Base-by-base conservation (phyloP, 2,888 invertebrate species). In the Polydrusus tereticollis region DNA sequence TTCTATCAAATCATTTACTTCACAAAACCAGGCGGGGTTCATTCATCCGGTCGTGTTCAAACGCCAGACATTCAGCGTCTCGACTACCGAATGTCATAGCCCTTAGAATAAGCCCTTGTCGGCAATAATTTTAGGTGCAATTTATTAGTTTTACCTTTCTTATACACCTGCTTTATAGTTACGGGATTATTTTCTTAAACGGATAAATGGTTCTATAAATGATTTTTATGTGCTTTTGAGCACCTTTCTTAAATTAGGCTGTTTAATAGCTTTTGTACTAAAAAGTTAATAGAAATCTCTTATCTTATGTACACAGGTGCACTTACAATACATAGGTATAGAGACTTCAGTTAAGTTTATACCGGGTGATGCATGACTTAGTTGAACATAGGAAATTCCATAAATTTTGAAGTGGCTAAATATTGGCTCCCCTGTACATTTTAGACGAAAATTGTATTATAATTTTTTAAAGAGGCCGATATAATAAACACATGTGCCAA, bases 61-160 rank as follows among this genome's bases (percentile, higher is more conserved):
- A 26, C 43, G 33, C 20, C 62, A 62, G 62, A 26, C 60, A 14
- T 23, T 43, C 41, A 23, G 47, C 47, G 62, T 62, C 62, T 47
- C 62, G 62, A 45, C 62, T 47, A 33, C 45, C 43, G 47, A 47
- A 62, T 62, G 60, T 43, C 60, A 43, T 60, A 43, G 60, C 60
- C 60, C 60, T 60, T 14, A 3, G 26, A 6, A 16, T 23, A 18
- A 45, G 47, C 18, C 47, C 62, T 29, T 45, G 29, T 18, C 26
- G 23, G 20, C 12, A 47, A 33, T 62, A 33, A 55, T 29, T 55
- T 55, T 16, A 26, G 8, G 12, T 59, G 43, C 43, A 41, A 14
- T 59, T 59, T 59, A 41, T 23, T 21, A 47, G 18, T 62, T 62
- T 18, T 10, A 45, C 16, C 60, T 60, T 47, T 62, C 29, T 16